Conservation (phyloP, 2,113 vertebrate genomes). For the Protomyctophum bolini region DNA sequence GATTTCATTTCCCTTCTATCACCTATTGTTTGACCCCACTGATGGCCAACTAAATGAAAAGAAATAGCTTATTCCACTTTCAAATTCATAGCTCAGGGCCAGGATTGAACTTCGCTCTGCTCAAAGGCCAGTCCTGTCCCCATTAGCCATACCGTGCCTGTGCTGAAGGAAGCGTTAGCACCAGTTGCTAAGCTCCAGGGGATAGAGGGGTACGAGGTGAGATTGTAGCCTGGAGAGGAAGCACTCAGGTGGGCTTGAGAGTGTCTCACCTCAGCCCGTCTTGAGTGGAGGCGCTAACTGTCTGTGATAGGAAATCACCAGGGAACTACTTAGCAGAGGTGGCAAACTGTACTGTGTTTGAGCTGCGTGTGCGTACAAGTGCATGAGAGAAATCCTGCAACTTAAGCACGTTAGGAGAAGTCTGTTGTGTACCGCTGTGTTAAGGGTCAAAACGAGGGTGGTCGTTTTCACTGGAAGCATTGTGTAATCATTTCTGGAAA, state of each 20-base stretch:
- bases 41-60: not conserved
- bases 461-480: too few relatives aligned
- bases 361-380: not conserved
- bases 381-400: too few relatives aligned
- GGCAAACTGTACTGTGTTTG: slow-evolving; percentile 35
- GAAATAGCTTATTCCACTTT: not conserved
- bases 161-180: slow-evolving; percentile 7
- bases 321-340: slow-evolving; percentile 40
- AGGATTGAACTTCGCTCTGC: not conserved
- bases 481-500: not conserved
- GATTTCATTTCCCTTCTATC: not conserved
- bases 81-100: not conserved
- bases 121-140: not conserved
- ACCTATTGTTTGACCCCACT: not conserved
- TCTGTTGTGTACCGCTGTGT: not conserved
- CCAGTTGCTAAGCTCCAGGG: slow-evolving; percentile 7
- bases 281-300: slow-evolving; percentile 40
- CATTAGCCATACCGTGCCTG: slow-evolving; percentile 9
- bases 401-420: not conserved
- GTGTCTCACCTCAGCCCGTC: slow-evolving; percentile 49
- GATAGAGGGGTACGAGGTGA: slow-evolving; percentile 23
- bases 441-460: not conserved
- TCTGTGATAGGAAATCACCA: slow-evolving; percentile 50
- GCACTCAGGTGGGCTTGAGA: slow-evolving; percentile 32
- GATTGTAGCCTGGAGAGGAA: slow-evolving; percentile 27